phyloP scores from a whole-genome alignment of 2,888 invertebrate species.

The Cosmorhoe ocellata region DNA sequence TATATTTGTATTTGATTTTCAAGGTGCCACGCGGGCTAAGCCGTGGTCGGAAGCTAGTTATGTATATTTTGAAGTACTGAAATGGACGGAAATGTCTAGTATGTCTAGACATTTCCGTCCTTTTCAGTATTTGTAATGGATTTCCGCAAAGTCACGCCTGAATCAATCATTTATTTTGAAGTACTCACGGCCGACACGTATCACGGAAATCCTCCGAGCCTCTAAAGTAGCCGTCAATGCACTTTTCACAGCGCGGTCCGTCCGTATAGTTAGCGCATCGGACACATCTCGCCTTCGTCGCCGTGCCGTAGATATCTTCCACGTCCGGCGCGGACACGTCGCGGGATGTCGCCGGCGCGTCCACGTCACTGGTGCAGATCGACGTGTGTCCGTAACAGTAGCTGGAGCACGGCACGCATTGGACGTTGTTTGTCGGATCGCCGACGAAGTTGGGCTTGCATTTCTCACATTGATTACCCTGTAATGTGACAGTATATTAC shows the following conservation, averaged over 20 bases:
- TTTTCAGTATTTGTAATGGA: too few species aligned
- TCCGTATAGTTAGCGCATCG: conserved; percentile 92
- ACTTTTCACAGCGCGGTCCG: conserved; percentile 91
- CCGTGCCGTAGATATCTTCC: conserved; percentile 84
- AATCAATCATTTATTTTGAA: too few species aligned
- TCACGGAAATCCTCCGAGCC: conserved; percentile 89
- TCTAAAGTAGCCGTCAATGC: conserved; percentile 88
- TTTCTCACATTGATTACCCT: conserved; percentile 95
- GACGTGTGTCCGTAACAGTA: conserved; percentile 95
- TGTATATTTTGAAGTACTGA: too few species aligned
- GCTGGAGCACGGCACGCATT: conserved; percentile 93
- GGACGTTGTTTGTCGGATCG: conserved; percentile 92
- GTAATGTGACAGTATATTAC: too few species aligned
- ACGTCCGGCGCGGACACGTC: conserved; percentile 81
- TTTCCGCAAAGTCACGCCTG: too few species aligned
- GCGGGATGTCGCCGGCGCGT: conserved; percentile 61
- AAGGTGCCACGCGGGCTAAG: too few species aligned
- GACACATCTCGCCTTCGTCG: conserved; percentile 88
- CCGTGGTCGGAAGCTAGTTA: too few species aligned
- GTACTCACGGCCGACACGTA: conserved; percentile 87
- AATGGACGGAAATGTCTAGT: too few species aligned
- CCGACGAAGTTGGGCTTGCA: conserved; percentile 96
- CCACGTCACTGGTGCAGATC: conserved; percentile 87
- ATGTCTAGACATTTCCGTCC: too few species aligned
- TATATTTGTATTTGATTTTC: too few species aligned